Evolutionary conservation across 2,113 vertebrate species (phyloP), one percentile per base, ranked within the genome.

Genomic region (Nannobrachium achirus): DNA sequence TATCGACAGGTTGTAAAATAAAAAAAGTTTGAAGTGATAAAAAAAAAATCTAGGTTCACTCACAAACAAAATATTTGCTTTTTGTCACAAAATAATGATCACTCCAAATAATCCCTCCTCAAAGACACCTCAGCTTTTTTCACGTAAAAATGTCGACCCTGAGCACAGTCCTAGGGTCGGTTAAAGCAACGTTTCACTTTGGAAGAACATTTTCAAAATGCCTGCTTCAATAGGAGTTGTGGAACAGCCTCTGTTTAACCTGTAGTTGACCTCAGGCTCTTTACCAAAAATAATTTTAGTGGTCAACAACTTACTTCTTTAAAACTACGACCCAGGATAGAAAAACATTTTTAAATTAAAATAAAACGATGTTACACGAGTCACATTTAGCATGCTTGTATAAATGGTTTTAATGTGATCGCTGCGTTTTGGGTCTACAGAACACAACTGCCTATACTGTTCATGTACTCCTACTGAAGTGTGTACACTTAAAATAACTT

Each of bases 41-140:
- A 82, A 86, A 87, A 83, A 66, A 78, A 87, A 82, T 62, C 70
- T 75, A 53, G 61, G 59, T 75, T 83, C 66, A 57, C 63, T 73
- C 68, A 48, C 56, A 25, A 83, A 79, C 38, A 44, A 13, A 61
- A 45, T 18, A 10, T 46, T 14, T 55, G n/a, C n/a, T 50, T 14
- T 33, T 10, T 55, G 76, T 74, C 66, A 84, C 71, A 69, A 75
- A 80, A 60, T 38, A 1, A 42, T 33, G 6, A 25, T 55, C 38
- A 10, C 38, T 16, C 50, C 44, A 39, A 59, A n/a, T 53, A 63
- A 79, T 66, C 72, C 41, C 69, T 62, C 66, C 62, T 40, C 10
- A 51, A 75, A 76, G 10, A 74, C 56, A 53, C 61, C 69, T 63
- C 53, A 66, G 39, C 58, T 69, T 18, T 59, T n/a, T 55, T 66